Conservation (phyloP, 2,888 invertebrate species). For the Polyommatus iphigenia region DNA sequence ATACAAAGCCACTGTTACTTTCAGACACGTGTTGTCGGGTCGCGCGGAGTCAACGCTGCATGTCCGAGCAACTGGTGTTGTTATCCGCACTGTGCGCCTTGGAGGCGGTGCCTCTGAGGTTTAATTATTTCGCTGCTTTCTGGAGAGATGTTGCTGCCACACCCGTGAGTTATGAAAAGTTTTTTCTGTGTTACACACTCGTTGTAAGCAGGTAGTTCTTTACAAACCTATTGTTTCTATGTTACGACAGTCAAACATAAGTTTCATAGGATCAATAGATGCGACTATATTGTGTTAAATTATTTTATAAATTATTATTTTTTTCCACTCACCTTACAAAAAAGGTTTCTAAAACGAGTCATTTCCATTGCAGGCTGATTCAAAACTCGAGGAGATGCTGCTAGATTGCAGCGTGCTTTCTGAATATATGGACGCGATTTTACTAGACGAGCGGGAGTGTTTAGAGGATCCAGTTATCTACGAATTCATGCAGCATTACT, state of each 20-base stretch:
- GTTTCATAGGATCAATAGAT: background rate
- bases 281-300: background rate
- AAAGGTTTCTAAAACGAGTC: background rate
- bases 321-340: background rate
- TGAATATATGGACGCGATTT: constrained; percentile 94
- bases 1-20: background rate
- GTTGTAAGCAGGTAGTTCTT: too few species aligned
- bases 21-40: constrained; percentile 85
- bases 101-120: constrained; percentile 93
- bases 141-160: constrained; percentile 94
- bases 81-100: constrained; percentile 94
- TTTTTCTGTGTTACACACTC: background rate
- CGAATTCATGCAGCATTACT: constrained; percentile 92
- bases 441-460: constrained; percentile 92
- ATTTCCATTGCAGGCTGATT: constrained; percentile 81
- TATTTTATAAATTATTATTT: background rate
- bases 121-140: constrained; percentile 93
- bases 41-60: constrained; percentile 92
- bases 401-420: constrained; percentile 90
- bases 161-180: constrained; percentile 69
- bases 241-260: background rate
- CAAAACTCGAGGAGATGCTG: constrained; percentile 90
- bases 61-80: constrained; percentile 91
- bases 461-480: constrained; percentile 91
- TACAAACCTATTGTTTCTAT: background rate